A percentile compares a stretch with the other conserved stretches of the same genome.
These are phyloP conservation scores for Strigamia maritima DNA, from an alignment of 2,888 invertebrate species.

Conservation along the genomic window DNA sequence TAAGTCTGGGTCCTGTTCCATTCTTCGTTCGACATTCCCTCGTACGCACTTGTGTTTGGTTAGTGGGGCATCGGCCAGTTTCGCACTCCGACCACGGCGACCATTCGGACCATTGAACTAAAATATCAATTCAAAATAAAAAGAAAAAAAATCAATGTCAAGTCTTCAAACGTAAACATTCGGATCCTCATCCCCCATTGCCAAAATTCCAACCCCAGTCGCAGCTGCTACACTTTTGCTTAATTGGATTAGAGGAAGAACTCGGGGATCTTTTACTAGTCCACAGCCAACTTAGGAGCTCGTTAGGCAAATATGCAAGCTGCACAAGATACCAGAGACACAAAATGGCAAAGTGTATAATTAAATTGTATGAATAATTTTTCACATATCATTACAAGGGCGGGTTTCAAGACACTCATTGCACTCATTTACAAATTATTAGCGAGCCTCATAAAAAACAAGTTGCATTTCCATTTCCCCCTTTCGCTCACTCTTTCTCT, in stretches of 20 bases:
- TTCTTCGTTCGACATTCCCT: slow-evolving; percentile 44
- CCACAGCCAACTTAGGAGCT: slow-evolving; percentile 30
- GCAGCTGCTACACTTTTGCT: slow-evolving; percentile 30
- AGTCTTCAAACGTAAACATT: slow-evolving; percentile 5
- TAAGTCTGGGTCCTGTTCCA: slow-evolving; percentile 44
- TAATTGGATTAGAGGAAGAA: slow-evolving; percentile 30
- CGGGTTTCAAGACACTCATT: slow-evolving; percentile 29
- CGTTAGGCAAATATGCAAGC: slow-evolving; percentile 30
- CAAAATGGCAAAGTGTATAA: slow-evolving; percentile 26
- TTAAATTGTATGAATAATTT: slow-evolving; percentile 34
- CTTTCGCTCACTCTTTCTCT: neutral
- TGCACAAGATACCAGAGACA: slow-evolving; percentile 20
- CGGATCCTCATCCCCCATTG: neutral
- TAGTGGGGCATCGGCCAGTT: slow-evolving; percentile 39
- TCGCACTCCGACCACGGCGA: slow-evolving; percentile 45
- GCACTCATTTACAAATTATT: slow-evolving; percentile 32
- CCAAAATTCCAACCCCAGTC: neutral
- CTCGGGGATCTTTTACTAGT: slow-evolving; percentile 23
- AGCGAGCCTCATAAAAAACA: slow-evolving; percentile 17
- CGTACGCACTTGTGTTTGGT: slow-evolving; percentile 45
- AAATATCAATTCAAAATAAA: slow-evolving; percentile 1
- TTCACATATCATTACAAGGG: slow-evolving; percentile 32
- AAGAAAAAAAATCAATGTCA: neutral
- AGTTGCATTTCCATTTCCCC: neutral
- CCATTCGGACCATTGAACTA: slow-evolving; percentile 45